Conservation (phyloP, 2,888 invertebrate species). For the Neria commutata region DNA sequence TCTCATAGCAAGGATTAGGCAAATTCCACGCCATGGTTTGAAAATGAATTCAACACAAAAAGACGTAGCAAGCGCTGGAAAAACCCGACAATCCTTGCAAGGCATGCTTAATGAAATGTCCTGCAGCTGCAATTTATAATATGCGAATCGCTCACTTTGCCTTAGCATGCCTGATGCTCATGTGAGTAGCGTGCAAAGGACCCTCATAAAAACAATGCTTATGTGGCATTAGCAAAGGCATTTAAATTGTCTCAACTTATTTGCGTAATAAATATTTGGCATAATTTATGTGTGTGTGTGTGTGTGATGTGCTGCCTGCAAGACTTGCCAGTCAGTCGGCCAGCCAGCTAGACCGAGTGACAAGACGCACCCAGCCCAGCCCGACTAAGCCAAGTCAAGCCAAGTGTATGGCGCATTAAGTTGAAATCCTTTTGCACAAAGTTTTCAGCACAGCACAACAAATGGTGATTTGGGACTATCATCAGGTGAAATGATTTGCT, state of each 20-base stretch:
- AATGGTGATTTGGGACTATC: slow-evolving; percentile 53
- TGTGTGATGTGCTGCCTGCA: neutral
- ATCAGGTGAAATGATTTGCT: slow-evolving; percentile 43
- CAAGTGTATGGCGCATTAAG: slow-evolving; percentile 33
- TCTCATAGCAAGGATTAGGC: too few relatives aligned
- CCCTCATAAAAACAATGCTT: slow-evolving; percentile 22
- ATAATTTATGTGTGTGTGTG: slow-evolving; percentile 33
- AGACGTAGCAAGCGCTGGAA: too few relatives aligned
- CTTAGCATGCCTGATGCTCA: slow-evolving; percentile 18
- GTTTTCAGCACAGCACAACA: slow-evolving; percentile 25
- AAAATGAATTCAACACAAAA: too few relatives aligned
- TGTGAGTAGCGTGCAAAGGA: slow-evolving; percentile 11
- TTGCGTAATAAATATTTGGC: slow-evolving; percentile 53
- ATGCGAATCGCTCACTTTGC: too few relatives aligned
- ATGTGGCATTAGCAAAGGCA: slow-evolving; percentile 34
- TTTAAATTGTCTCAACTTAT: slow-evolving; percentile 55
- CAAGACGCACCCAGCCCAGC: slow-evolving; percentile 1
- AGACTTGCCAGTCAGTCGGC: neutral
- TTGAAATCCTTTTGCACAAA: slow-evolving; percentile 43
- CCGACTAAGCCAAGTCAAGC: neutral
- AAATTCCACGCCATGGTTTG: too few relatives aligned
- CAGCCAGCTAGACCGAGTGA: neutral
- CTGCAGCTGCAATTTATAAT: slow-evolving; percentile 55
- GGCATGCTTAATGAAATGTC: slow-evolving; percentile 21
- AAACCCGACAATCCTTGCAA: too few relatives aligned